phyloP scores from a whole-genome alignment of 2,888 invertebrate species.

The Mimumesa dahlbomi region DNA sequence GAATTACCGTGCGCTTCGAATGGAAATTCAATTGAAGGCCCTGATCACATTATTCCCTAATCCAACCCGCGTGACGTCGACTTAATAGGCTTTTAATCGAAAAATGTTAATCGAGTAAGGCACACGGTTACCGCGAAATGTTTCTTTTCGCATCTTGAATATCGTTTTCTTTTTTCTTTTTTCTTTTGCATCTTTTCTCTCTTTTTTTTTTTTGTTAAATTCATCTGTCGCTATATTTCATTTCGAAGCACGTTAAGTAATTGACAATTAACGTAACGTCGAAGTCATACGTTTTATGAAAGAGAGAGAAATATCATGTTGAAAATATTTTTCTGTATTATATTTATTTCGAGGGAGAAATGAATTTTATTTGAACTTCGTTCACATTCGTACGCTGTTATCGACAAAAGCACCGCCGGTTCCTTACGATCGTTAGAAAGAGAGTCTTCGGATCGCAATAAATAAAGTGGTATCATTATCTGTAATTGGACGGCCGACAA shows the following conservation, averaged over 20 bases:
- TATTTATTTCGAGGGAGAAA: too few species aligned
- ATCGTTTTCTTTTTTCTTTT: too few species aligned
- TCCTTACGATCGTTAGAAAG: not conserved
- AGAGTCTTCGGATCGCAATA: too few species aligned
- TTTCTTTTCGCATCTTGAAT: not conserved
- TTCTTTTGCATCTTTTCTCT: not conserved
- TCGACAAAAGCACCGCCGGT: too few species aligned
- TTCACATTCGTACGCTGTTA: too few species aligned
- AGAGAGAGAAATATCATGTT: too few species aligned
- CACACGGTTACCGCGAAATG: slow-evolving; percentile 9
- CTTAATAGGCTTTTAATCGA: slow-evolving; percentile 69
- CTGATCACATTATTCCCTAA: slow-evolving; percentile 65
- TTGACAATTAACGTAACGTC: too few species aligned
- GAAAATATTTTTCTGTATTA: too few species aligned
- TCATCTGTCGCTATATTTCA: too few species aligned
- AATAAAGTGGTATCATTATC: not conserved
- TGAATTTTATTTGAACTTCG: too few species aligned
- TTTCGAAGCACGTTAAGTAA: too few species aligned
- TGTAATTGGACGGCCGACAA: slow-evolving; percentile 9
- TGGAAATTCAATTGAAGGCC: slow-evolving; percentile 63
- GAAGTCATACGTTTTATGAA: too few species aligned
- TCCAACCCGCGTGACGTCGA: slow-evolving; percentile 50
- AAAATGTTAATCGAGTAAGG: slow-evolving; percentile 63
- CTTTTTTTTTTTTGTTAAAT: not conserved
- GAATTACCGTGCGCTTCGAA: slow-evolving; percentile 52